Base-by-base conservation (phyloP, 2,797 vertebrate species). In the Acanthurus tractus region DNA sequence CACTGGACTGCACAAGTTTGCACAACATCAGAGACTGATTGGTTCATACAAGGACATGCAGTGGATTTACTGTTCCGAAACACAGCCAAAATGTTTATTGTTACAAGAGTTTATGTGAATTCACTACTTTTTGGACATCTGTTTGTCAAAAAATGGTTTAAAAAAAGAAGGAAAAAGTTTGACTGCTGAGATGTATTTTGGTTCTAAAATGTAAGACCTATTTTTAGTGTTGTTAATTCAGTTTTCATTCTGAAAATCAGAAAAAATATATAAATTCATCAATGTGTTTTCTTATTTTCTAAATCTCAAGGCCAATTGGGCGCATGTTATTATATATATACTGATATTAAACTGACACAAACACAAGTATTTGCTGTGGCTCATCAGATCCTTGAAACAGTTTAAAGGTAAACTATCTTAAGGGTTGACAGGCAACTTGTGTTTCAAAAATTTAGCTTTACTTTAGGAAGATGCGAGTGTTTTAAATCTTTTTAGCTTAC, bases 1-100 rank as follows among this genome's bases (percentile, higher is more conserved):
- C 17, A 29, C 59, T 81, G 78, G 82, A 87, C 38, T 36, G 56
- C 23, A 55, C 45, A 6, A 20, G 17, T 34, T n/a, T 12, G 23
- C 34, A 49, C 13, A 6, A 17, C 1, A 9, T 44, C 15, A 15
- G 11, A 40, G 52, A 9, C 46, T 74, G 29, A 74, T 1, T 45
- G 18, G 73, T 36, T 76, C 49, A 67, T 46, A 52, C 9, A 0
- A 63, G 53, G 46, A 23, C 3, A 1, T 38, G 29, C 2, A 4
- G 17, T 48, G 46, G 18, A 63, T 18, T 59, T 18, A 62, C 14
- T 18, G 6, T 6, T 49, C 49, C 20, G 2, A 20, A 5, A 64
- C 4, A 13, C 46, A n/a, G 40, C n/a, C 9, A 49, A 8, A n/a
- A n/a, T 2, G 2, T 1, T 8, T 4, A 13, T 22, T 48, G 38